Percentiles rank a stretch among this genome's conserved stretches.
Evolutionary conservation across 2,888 invertebrate genomes (phyloP).

Genomic region (Ectropis crepuscularia): DNA sequence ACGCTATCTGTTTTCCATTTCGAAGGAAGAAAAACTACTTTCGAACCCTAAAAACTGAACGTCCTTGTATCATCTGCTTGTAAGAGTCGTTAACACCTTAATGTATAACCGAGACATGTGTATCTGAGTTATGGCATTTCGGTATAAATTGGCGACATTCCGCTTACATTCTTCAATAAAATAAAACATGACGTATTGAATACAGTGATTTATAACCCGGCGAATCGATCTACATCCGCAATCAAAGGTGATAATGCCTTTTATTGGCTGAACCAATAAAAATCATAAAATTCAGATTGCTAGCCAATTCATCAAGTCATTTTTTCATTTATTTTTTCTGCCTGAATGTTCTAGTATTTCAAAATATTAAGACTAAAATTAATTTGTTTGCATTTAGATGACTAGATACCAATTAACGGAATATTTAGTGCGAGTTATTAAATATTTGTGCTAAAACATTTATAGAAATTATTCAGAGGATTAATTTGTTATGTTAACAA

Average conservation of each 20-base stretch:
- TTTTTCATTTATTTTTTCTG: neutral
- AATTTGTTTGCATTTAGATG: too few relatives aligned
- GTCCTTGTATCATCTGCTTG: slow-evolving; percentile 13
- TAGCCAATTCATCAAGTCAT: slow-evolving; percentile 10
- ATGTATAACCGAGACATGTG: neutral
- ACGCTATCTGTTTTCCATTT: too few relatives aligned
- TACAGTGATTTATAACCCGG: slow-evolving; percentile 15
- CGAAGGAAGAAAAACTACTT: too few relatives aligned
- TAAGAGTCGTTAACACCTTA: neutral
- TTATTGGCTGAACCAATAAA: slow-evolving; percentile 29
- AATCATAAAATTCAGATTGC: slow-evolving; percentile 22
- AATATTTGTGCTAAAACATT: too few relatives aligned
- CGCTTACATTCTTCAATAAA: slow-evolving; percentile 10
- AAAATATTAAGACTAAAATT: too few relatives aligned
- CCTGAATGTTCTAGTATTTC: too few relatives aligned
- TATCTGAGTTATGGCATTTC: slow-evolving; percentile 10
- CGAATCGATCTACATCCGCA: slow-evolving; percentile 27
- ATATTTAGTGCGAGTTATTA: too few relatives aligned
- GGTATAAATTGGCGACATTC: slow-evolving; percentile 7
- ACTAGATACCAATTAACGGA: too few relatives aligned
- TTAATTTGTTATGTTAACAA: too few relatives aligned
- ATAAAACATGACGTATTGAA: slow-evolving; percentile 21
- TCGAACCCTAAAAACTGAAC: neutral
- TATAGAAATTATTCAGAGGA: too few relatives aligned
- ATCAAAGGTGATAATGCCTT: slow-evolving; percentile 30